phyloP scores from a whole-genome alignment of 2,888 invertebrate genomes.

The Pollenia griseotomentosa region DNA sequence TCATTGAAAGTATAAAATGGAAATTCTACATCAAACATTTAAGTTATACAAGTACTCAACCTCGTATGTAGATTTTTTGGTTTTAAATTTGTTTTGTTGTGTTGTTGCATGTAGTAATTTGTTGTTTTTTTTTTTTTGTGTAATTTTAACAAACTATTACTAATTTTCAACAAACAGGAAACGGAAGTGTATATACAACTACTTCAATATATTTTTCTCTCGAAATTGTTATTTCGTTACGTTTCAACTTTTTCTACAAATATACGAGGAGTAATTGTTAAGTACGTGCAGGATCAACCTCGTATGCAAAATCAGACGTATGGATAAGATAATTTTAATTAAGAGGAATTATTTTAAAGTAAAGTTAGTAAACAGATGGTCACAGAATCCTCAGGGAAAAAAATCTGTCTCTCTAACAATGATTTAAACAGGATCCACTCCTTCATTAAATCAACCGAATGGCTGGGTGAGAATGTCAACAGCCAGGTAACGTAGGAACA shows the following conservation, averaged over 20 bases:
- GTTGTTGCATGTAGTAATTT: neutral
- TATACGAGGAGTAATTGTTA: neutral
- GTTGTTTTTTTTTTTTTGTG: constrained; percentile 13
- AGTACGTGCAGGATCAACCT: no score
- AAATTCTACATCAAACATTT: neutral
- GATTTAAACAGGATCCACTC: no score
- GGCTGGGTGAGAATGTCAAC: no score
- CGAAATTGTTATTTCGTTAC: no score
- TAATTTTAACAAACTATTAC: constrained; percentile 65
- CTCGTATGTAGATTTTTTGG: constrained; percentile 41
- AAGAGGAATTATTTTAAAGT: no score
- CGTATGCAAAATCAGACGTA: no score
- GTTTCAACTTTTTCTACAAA: neutral
- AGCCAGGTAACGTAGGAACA: no score
- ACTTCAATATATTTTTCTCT: constrained; percentile 31
- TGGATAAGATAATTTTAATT: no score
- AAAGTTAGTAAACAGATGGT: no score
- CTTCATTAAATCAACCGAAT: no score
- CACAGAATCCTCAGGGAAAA: no score
- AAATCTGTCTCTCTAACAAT: no score
- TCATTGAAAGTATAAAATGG: neutral
- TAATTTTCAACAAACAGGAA: constrained; percentile 69
- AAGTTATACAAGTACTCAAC: neutral
- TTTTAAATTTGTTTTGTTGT: constrained; percentile 20
- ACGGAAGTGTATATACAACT: constrained; percentile 58